These are phyloP conservation scores for Riptortus pedestris DNA, from an alignment of 1,140 invertebrate species.

Conservation along the genomic window DNA sequence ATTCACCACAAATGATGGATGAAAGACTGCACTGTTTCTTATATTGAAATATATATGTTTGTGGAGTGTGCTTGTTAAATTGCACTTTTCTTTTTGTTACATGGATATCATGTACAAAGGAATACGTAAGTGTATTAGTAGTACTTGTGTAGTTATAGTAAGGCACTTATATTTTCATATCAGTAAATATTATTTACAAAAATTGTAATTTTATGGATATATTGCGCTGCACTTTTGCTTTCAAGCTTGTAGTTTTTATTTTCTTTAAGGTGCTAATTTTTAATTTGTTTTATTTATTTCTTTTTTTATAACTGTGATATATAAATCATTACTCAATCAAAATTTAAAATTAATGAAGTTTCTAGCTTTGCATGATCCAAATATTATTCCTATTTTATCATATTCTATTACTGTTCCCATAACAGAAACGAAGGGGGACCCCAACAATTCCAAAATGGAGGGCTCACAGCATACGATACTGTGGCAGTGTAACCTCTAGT, in stretches of 20 bases:
- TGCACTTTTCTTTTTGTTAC: slow-evolving; percentile 16
- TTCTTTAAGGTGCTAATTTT: too few species aligned
- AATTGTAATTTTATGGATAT: too few species aligned
- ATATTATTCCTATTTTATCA: background rate
- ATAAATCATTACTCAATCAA: too few species aligned
- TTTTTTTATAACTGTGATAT: too few species aligned
- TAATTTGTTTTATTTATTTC: too few species aligned
- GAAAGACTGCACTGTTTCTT: too few species aligned
- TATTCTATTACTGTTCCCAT: slow-evolving; percentile 27
- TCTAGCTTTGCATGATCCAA: too few species aligned
- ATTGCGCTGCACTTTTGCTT: too few species aligned
- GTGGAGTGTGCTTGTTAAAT: slow-evolving; percentile 10
- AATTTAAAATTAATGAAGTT: too few species aligned
- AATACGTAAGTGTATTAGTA: slow-evolving; percentile 26
- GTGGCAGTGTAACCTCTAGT: slow-evolving; percentile 89
- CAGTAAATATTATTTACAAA: background rate
- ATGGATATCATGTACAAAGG: slow-evolving; percentile 23
- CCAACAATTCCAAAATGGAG: slow-evolving; percentile 57
- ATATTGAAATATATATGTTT: too few species aligned
- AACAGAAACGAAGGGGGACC: slow-evolving; percentile 78
- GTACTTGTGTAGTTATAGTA: slow-evolving; percentile 16
- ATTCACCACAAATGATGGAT: too few species aligned
- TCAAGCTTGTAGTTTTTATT: too few species aligned
- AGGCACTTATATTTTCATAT: background rate
- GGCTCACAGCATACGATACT: slow-evolving; percentile 94